Evolutionary conservation across 2,888 invertebrate genomes (phyloP), one percentile per base, ranked within the genome.

Genomic region (Caenorhabditis becei): DNA sequence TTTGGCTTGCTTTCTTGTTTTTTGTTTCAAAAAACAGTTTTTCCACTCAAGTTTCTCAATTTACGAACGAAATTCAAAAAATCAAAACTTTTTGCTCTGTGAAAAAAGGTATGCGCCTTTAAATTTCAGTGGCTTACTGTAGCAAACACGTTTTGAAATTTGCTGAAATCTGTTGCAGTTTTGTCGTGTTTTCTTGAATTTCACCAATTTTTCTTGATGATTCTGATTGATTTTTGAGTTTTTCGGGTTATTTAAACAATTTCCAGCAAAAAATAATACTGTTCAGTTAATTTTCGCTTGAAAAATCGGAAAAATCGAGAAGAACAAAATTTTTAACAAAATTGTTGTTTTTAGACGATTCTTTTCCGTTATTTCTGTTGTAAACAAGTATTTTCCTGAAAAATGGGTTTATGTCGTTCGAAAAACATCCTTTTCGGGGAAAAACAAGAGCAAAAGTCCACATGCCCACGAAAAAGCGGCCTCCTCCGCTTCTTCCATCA

Each of bases 61-160:
- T 41, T 41, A 16, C 8, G 14, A 32, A 32, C 4, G 32, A 7
- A 32, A 32, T 32, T 10, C 32, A 4, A 32, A 10, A 32, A 2
- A 3, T 41, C 8, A 41, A 41, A 41, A 41, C 16, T 41, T 41
- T 41, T 41, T 32, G 32, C 32, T 32, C 10, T 32, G 5, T 41
- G 41, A 35, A 35, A 35, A 35, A 10, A 35, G 35, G 5, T 41
- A n/a, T 51, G 51, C 51, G 51, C 51, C 51, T 51, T 51, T 51
- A 51, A 51, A n/a, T 24, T 56, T 18, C 32, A 7, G 32, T 35
- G 20, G 56, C 2, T 18, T 5, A n/a, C n/a, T 7, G 11, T 35
- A 1, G n/a, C n/a, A 41, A 23, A n/a, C 5, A 26, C 26, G 7
- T 5, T 18, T 16, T 20, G 2, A n/a, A n/a, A 24, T 32, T 61